Conservation (phyloP, 2,888 invertebrate genomes). For the Eucera pruinosa region DNA sequence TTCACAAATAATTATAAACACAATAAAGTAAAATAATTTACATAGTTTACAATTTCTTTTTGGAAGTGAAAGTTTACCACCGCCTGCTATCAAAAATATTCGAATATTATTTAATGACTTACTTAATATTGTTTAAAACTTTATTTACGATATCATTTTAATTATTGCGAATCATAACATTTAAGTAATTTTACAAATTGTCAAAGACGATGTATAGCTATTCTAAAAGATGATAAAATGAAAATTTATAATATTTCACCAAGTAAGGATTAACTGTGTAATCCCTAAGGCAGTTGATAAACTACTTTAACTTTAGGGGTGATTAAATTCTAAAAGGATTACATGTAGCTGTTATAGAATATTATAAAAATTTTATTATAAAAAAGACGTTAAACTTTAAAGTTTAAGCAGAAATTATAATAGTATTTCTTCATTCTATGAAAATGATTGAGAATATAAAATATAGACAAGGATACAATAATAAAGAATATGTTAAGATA, state of each 20-base stretch:
- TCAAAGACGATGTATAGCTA: neutral
- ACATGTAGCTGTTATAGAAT: neutral
- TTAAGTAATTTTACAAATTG: neutral
- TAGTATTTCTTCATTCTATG: neutral
- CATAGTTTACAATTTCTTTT: too few species aligned
- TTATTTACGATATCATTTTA: too few species aligned
- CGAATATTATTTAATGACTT: too few species aligned
- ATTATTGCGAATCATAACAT: too few species aligned
- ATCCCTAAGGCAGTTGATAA: neutral
- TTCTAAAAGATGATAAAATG: neutral
- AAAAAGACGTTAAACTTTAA: neutral
- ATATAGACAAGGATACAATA: neutral
- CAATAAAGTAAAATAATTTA: too few species aligned
- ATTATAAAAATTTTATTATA: neutral
- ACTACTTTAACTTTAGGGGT: neutral
- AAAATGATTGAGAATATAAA: neutral
- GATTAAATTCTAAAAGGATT: constrained; percentile 9
- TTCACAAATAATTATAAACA: neutral
- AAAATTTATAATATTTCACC: neutral
- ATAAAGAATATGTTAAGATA: too few species aligned
- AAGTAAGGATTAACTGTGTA: neutral
- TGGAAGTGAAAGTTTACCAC: too few species aligned
- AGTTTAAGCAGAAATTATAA: neutral
- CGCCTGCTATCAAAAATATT: too few species aligned
- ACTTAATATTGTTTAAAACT: too few species aligned